These are phyloP conservation scores for Psilopogon haemacephalus DNA, from an alignment of 2,113 vertebrate genomes.

Conservation along the genomic window DNA sequence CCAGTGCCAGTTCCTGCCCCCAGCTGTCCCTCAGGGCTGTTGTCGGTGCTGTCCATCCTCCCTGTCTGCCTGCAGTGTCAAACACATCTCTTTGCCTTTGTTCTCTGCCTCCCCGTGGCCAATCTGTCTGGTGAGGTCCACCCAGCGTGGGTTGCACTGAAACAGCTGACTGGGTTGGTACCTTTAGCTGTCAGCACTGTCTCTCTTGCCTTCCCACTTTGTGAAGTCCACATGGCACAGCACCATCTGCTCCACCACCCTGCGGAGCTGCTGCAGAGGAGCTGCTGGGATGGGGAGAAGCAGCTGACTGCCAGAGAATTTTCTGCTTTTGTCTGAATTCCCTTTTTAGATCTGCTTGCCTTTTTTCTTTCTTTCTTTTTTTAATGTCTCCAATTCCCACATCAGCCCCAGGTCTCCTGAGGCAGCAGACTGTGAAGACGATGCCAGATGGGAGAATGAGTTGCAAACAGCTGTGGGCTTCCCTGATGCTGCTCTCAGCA, in stretches of 20 bases:
- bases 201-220: neutral
- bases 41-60: neutral
- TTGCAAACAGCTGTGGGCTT: neutral
- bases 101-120: neutral
- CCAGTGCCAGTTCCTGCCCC: neutral
- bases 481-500: neutral
- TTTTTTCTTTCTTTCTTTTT: no score
- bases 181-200: conserved; percentile 19
- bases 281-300: neutral
- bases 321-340: neutral
- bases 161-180: conserved; percentile 3
- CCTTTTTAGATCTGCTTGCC: neutral
- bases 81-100: neutral
- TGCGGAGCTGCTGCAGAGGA: neutral
- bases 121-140: neutral
- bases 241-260: conserved; percentile 15
- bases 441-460: neutral
- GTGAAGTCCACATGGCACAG: neutral
- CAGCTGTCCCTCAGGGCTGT: neutral
- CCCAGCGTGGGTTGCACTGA: neutral
- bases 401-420: neutral
- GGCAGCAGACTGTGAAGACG: conserved; percentile 1
- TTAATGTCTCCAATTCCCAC: neutral
- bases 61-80: neutral
- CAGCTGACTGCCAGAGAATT: neutral